These are phyloP conservation scores for Dermolepida albohirtum DNA, from an alignment of 2,888 invertebrate species.

Conservation along the genomic window DNA sequence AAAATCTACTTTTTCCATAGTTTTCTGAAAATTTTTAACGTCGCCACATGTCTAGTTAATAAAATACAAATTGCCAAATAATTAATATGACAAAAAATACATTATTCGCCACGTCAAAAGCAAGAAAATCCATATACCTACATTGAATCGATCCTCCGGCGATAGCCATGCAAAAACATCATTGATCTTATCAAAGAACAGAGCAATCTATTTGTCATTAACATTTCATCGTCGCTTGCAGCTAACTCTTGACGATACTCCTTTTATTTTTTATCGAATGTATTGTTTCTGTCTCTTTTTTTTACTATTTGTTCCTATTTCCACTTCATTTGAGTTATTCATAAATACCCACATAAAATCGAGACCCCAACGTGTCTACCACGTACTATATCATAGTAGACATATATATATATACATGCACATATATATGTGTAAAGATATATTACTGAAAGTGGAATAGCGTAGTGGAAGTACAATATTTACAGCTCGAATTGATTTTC, in stretches of 20 bases:
- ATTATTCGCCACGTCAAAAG: not conserved
- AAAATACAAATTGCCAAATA: conserved; percentile 12
- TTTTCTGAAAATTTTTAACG: too few relatives aligned
- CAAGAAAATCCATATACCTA: not conserved
- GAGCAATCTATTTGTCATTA: conserved; percentile 35
- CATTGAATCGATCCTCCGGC: not conserved
- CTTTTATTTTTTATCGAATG: not conserved
- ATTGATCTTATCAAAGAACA: conserved; percentile 21
- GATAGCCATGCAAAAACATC: conserved; percentile 11
- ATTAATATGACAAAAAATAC: conserved; percentile 18
- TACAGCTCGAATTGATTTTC: conserved; percentile 33
- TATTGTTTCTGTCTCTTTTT: conserved; percentile 6
- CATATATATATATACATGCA: not conserved
- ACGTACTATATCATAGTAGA: not conserved
- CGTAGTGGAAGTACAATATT: not conserved
- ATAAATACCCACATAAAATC: conserved; percentile 24
- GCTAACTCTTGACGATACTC: not conserved
- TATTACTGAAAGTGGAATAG: not conserved
- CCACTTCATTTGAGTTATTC: conserved; percentile 18
- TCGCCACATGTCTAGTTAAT: not conserved
- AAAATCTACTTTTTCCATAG: too few relatives aligned
- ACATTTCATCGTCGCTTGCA: conserved; percentile 4
- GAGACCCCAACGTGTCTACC: not conserved
- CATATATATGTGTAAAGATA: not conserved
- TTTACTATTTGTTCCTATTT: conserved; percentile 11